Evolutionary conservation across 2,888 invertebrate species (phyloP).

Genomic region (Ophonus ardosiacus): DNA sequence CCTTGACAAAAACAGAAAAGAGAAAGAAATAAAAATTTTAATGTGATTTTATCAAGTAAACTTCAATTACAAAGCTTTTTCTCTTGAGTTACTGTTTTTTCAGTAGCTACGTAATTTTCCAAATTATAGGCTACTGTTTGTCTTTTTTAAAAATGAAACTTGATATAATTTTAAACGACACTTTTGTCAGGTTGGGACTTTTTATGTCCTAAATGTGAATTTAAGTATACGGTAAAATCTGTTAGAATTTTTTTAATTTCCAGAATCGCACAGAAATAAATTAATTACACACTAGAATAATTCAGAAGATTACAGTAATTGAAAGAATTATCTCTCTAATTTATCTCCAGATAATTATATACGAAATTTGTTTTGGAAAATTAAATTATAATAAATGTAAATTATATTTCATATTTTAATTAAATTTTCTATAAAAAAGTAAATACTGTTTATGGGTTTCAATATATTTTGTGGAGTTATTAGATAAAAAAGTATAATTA

Average conservation of each 20-base stretch:
- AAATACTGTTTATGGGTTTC: background rate
- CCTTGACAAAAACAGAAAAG: background rate
- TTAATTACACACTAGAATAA: conserved; percentile 42
- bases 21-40: conserved; percentile 56
- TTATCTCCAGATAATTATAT: conserved; percentile 21
- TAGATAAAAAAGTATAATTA: conserved; percentile 23
- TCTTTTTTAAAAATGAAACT: conserved; percentile 52
- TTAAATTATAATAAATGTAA: conserved; percentile 32
- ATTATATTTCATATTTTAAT: conserved; percentile 39
- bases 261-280: conserved; percentile 28
- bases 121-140: conserved; percentile 60
- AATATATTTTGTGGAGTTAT: conserved; percentile 5
- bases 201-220: conserved; percentile 55
- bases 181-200: conserved; percentile 47
- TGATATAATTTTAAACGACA: conserved; percentile 63
- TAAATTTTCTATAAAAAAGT: conserved; percentile 31
- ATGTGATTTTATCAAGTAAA: conserved; percentile 62
- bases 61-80: conserved; percentile 55
- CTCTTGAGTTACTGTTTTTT: conserved; percentile 44
- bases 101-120: conserved; percentile 59
- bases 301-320: conserved; percentile 37
- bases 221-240: conserved; percentile 60
- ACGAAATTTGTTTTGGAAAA: conserved; percentile 33
- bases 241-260: conserved; percentile 47
- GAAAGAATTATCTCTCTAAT: conserved; percentile 42